Conservation (phyloP, 2,113 vertebrate genomes). For the Malurus cyaneus region DNA sequence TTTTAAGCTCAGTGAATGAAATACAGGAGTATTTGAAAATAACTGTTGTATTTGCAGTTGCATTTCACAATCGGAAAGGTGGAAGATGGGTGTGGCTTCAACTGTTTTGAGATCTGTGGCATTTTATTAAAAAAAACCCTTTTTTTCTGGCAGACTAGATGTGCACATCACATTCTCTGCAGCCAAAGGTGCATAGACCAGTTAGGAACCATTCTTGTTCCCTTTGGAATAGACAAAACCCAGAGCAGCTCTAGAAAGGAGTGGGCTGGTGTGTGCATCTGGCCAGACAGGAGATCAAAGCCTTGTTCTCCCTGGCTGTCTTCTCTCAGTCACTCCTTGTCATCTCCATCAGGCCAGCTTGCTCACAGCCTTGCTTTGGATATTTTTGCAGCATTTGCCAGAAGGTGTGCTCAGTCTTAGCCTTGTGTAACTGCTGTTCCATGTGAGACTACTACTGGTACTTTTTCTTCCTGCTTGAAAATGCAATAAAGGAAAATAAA, state of each 20-base stretch:
- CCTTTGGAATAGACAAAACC: not conserved
- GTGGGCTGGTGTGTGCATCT: not conserved
- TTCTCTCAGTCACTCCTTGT: not conserved
- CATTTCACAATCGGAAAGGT: not conserved
- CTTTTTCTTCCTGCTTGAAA: not conserved
- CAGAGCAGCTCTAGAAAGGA: not conserved
- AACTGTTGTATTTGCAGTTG: not conserved
- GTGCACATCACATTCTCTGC: not conserved
- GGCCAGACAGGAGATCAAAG: not conserved
- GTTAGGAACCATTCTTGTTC: not conserved
- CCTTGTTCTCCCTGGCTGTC: not conserved
- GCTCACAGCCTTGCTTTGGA: not conserved
- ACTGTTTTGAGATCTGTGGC: not conserved
- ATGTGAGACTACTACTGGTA: not conserved
- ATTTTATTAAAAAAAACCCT: not conserved
- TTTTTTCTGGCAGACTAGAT: not conserved
- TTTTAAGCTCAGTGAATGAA: not conserved
- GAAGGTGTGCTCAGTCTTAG: not conserved
- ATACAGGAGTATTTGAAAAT: not conserved
- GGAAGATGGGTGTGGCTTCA: not conserved
- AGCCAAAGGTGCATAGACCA: not conserved
- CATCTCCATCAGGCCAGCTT: no score
- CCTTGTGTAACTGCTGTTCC: not conserved
- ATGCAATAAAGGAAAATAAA: accelerated
- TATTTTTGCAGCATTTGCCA: not conserved